phyloP scores from a whole-genome alignment of 2,888 invertebrate genomes.

The Troides aeacus region DNA sequence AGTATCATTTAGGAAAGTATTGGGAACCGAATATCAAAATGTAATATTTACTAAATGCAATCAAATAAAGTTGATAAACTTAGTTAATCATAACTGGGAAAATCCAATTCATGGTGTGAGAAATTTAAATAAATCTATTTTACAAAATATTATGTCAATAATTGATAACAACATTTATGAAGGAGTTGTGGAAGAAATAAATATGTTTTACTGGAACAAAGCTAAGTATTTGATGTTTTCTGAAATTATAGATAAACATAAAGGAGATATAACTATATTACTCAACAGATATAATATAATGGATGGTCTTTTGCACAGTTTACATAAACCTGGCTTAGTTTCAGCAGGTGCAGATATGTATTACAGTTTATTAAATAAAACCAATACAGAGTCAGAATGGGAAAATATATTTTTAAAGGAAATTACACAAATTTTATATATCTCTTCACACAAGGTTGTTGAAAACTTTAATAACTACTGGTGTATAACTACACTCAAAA shows the following conservation, averaged over 20 bases:
- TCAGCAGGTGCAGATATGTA: slow-evolving; percentile 82
- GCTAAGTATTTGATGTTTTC: slow-evolving; percentile 80
- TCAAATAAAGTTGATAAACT: slow-evolving; percentile 63
- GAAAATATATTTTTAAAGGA: slow-evolving; percentile 56
- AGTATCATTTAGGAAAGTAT: slow-evolving; percentile 62
- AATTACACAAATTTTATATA: slow-evolving; percentile 50
- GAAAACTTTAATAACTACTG: slow-evolving; percentile 75
- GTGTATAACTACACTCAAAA: slow-evolving; percentile 71
- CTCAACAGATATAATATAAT: slow-evolving; percentile 48
- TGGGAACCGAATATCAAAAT: slow-evolving; percentile 53
- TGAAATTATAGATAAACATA: slow-evolving; percentile 63
- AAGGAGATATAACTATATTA: slow-evolving; percentile 37
- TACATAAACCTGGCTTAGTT: slow-evolving; percentile 77
- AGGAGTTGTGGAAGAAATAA: slow-evolving; percentile 52
- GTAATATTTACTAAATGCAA: slow-evolving; percentile 48
- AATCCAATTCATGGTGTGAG: slow-evolving; percentile 79
- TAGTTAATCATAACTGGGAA: slow-evolving; percentile 82
- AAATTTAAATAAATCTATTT: slow-evolving; percentile 74
- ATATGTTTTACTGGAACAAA: slow-evolving; percentile 79
- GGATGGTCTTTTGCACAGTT: slow-evolving; percentile 61
- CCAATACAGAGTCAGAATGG: slow-evolving; percentile 67
- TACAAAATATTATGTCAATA: slow-evolving; percentile 57
- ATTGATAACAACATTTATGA: slow-evolving; percentile 46
- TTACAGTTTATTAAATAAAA: slow-evolving; percentile 64
- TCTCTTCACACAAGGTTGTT: slow-evolving; percentile 51